phyloP scores from a whole-genome alignment of 1,140 invertebrate species.

The Ctenoplectra terminalis region DNA sequence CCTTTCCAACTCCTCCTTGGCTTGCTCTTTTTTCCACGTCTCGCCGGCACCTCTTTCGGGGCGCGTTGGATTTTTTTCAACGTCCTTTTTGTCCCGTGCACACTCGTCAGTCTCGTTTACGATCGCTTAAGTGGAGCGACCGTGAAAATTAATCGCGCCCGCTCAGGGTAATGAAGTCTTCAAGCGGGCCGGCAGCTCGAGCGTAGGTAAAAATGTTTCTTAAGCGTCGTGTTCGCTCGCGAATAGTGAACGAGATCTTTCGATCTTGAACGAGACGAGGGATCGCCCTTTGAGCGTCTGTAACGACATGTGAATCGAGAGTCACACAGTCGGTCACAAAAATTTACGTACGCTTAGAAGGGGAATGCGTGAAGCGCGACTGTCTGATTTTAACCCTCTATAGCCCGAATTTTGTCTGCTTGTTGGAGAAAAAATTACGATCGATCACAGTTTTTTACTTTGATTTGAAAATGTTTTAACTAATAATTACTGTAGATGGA shows the following conservation, averaged over 20 bases:
- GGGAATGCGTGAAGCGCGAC: no score
- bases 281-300: no score
- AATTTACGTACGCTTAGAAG: no score
- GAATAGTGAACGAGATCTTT: not conserved
- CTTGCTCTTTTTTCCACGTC: slow-evolving; percentile 8
- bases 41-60: slow-evolving; percentile 23
- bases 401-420: no score
- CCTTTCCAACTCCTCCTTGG: not conserved
- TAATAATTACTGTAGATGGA: no score
- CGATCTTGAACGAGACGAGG: not conserved
- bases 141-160: slow-evolving; percentile 52
- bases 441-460: no score
- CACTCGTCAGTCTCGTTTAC: slow-evolving; percentile 51
- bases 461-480: no score
- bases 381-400: no score
- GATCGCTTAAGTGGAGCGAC: slow-evolving; percentile 43
- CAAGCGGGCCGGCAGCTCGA: not conserved
- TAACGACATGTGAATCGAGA: no score
- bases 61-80: slow-evolving; percentile 22
- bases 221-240: not conserved
- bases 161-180: slow-evolving; percentile 49
- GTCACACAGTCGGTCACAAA: no score
- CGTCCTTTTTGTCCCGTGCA: slow-evolving; percentile 27
- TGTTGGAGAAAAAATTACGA: no score
- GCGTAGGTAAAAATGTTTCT: slow-evolving; percentile 16